phyloP scores from a whole-genome alignment of 2,113 vertebrate genomes.

The Reinhardtius hippoglossoides region DNA sequence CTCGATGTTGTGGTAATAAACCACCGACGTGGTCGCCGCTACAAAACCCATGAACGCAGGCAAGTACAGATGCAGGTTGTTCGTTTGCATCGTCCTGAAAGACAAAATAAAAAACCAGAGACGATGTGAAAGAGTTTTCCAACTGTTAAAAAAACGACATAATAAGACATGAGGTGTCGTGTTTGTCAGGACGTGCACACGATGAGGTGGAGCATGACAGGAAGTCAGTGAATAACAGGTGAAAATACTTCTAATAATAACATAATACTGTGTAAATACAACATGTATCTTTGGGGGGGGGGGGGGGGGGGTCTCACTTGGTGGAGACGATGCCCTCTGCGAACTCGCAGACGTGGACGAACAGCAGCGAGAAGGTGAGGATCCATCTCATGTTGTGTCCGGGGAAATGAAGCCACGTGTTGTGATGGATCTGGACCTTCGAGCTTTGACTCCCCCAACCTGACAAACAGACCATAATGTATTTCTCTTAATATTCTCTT shows the following conservation, averaged over 20 bases:
- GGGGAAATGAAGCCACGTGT: conserved; percentile 98
- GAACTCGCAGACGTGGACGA: conserved; percentile 97
- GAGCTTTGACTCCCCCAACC: conserved; percentile 99
- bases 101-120: not conserved
- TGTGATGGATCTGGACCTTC: conserved; percentile 98
- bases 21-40: conserved; percentile 94
- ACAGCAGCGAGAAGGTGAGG: conserved; percentile 94
- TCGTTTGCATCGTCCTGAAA: conserved; percentile 83
- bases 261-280: too few relatives aligned
- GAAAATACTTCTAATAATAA: too few relatives aligned
- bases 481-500: too few relatives aligned
- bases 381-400: conserved; percentile 98
- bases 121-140: too few relatives aligned
- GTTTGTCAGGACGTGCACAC: too few relatives aligned
- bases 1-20: conserved; percentile 99
- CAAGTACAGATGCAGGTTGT: conserved; percentile 94
- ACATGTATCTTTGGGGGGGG: not conserved
- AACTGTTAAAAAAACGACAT: too few relatives aligned
- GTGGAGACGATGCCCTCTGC: conserved; percentile 95
- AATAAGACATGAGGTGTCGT: too few relatives aligned
- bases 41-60: conserved; percentile 97
- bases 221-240: too few relatives aligned
- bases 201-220: too few relatives aligned
- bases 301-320: conserved; percentile 81
- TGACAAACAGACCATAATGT: conserved; percentile 52